These are phyloP conservation scores for Sterna hirundo DNA, from an alignment of 2,113 vertebrate species.

Conservation along the genomic window DNA sequence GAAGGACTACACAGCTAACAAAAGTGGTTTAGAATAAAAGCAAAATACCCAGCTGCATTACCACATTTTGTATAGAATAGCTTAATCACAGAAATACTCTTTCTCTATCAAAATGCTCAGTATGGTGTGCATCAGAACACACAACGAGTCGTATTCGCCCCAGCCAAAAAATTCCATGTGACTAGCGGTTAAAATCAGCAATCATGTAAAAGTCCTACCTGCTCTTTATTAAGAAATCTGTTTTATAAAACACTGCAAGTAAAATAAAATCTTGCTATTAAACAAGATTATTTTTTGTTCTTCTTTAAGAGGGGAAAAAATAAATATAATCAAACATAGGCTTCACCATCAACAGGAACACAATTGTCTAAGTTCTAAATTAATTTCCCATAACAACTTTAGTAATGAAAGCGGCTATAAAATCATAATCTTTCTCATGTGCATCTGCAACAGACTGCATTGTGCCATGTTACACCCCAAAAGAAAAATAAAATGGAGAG, in stretches of 20 bases:
- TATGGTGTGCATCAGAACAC: background rate
- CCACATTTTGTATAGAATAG: background rate
- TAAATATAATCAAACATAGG: background rate
- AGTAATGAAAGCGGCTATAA: slow-evolving; percentile 46
- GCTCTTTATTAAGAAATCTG: background rate
- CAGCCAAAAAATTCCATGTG: background rate
- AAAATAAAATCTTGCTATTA: background rate
- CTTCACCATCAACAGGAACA: background rate
- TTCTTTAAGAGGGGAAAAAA: background rate
- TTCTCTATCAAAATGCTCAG: background rate
- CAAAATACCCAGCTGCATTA: background rate
- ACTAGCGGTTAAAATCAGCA: background rate
- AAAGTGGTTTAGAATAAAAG: background rate
- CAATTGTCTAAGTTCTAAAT: slow-evolving; percentile 35
- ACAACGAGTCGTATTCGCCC: background rate
- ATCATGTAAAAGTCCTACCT: background rate
- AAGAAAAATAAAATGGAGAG: slow-evolving; percentile 30
- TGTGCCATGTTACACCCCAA: slow-evolving; percentile 18
- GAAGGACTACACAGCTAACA: background rate
- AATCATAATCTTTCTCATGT: slow-evolving; percentile 35
- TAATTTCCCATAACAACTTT: slow-evolving; percentile 49
- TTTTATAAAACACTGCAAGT: background rate
- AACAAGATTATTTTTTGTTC: background rate
- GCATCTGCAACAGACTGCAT: slow-evolving; percentile 25
- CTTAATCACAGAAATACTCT: background rate